A percentile compares a stretch with the other conserved stretches of the same genome.
Conservation (phyloP, 2,888 invertebrate genomes). For the Agrotis exclamationis region DNA sequence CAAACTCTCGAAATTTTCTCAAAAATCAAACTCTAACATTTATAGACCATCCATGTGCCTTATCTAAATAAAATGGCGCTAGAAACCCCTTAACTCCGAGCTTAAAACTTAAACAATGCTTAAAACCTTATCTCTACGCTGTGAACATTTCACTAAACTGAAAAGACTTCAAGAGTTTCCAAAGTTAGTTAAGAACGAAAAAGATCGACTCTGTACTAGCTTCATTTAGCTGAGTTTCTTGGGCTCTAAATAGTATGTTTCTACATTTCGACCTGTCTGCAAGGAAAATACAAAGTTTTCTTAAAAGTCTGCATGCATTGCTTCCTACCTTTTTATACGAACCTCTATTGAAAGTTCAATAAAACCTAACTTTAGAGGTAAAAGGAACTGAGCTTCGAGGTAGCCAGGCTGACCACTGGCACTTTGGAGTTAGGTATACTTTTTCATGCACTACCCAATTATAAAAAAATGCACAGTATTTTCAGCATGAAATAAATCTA, state of each 20-base stretch:
- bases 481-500: neutral
- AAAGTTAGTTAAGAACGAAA: conserved; percentile 33
- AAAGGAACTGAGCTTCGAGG: conserved; percentile 65
- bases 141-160: conserved; percentile 39
- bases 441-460: neutral
- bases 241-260: conserved; percentile 41
- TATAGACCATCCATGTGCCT: conserved; percentile 4
- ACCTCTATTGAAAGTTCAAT: conserved; percentile 68
- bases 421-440: conserved; percentile 39
- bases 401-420: conserved; percentile 9
- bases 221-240: conserved; percentile 43
- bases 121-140: conserved; percentile 34
- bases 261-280: conserved; percentile 4
- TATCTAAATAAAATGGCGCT: conserved; percentile 34
- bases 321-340: conserved; percentile 55
- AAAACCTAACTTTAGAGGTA: conserved; percentile 71
- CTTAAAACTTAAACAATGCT: conserved; percentile 41
- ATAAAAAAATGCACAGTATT: neutral
- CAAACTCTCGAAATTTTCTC: no score
- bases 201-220: conserved; percentile 30
- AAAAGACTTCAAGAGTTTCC: conserved; percentile 34
- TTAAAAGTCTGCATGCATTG: conserved; percentile 46
- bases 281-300: conserved; percentile 49
- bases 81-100: neutral
- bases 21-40: conserved; percentile 7